Evolutionary conservation across 2,797 vertebrate genomes (phyloP), one percentile per base, ranked within the genome.

Genomic region (Heterohyrax brucei): DNA sequence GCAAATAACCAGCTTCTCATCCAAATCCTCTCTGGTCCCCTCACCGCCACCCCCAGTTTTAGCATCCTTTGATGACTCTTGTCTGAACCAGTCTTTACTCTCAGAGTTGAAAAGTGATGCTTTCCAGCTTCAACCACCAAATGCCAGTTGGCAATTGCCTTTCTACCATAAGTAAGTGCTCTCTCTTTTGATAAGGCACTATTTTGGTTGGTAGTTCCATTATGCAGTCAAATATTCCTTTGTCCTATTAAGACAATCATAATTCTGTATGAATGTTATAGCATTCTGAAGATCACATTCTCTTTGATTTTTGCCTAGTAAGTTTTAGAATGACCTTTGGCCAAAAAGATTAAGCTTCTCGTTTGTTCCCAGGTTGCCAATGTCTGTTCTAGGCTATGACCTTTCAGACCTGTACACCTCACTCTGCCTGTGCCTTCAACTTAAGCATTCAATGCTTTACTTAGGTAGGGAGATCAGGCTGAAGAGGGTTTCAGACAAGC

Each of bases 301-400:
- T 80, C 28, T 95, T 72, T 79, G 66, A 93, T 93, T 93, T 89
- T 97, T 89, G 44, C 44, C 50, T 79, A 59, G 73, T 30, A 87
- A 89, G 66, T 70, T 73, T 87, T 68, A 6, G 75, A 73, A 78
- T 90, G 26, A 92, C 85, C 92, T 94, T 97, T 94, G 73, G 19
- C 56, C 50, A 50, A 30, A 39, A 81, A 62, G 39, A 39, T 83
- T 46, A 95, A 91, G 72, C 81, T 94, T 96, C 53, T 93, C 44
- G n/a, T 64, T 62, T 85, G 44, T 83, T 89, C 30, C 50, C 56
- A 24, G 44, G 64, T 76, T 79, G 62, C 77, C 39, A n/a, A 75
- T 78, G 19, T 33, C n/a, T 94, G 30, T 70, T 86, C 82, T 61
- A 95, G 77, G 8, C 33, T 84, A 7, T 92, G 84, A 53, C 70